Evolutionary conservation across 35 echinoderm and acorn worm genomes (phyloP).

Genomic region (Amphiura filiformis): DNA sequence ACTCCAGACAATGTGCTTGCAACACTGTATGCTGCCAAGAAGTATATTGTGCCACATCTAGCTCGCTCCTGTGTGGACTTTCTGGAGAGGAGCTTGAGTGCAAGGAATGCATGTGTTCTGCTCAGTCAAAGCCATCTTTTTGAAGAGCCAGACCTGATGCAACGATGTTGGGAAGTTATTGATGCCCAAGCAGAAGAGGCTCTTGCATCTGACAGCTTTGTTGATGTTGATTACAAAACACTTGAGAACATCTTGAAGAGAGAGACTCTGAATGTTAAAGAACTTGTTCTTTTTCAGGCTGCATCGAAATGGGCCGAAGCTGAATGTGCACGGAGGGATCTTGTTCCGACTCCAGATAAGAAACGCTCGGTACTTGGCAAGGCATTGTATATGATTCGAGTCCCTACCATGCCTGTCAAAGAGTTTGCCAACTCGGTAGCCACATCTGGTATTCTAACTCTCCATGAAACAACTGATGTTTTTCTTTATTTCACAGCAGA

Average conservation of each 20-base stretch:
- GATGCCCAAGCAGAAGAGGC: conserved; percentile 96
- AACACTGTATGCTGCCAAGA: conserved; percentile 99
- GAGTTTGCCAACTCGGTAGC: conserved; percentile 95
- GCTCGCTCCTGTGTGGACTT: conserved; percentile 86
- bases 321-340: conserved; percentile 66
- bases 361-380: conserved; percentile 79
- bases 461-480: conserved; percentile 90
- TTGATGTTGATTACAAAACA: conserved; percentile 85
- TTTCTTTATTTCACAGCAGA: conserved; percentile 87
- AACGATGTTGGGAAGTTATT: conserved; percentile 97
- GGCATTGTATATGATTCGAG: conserved; percentile 78
- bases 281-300: conserved; percentile 92
- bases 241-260: conserved; percentile 74
- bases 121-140: conserved; percentile 93
- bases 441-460: conserved; percentile 69
- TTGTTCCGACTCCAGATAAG: conserved; percentile 75
- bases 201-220: conserved; percentile 86
- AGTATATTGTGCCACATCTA: conserved; percentile 94
- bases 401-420: conserved; percentile 88
- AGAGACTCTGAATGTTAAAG: conserved; percentile 96
- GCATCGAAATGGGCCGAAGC: conserved; percentile 76
- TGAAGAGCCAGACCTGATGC: conserved; percentile 91
- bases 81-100: conserved; percentile 86
- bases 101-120: conserved; percentile 83
- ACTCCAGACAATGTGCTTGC: conserved; percentile 88